Conservation (phyloP, 1,140 invertebrate genomes). For the Penaeus indicus region DNA sequence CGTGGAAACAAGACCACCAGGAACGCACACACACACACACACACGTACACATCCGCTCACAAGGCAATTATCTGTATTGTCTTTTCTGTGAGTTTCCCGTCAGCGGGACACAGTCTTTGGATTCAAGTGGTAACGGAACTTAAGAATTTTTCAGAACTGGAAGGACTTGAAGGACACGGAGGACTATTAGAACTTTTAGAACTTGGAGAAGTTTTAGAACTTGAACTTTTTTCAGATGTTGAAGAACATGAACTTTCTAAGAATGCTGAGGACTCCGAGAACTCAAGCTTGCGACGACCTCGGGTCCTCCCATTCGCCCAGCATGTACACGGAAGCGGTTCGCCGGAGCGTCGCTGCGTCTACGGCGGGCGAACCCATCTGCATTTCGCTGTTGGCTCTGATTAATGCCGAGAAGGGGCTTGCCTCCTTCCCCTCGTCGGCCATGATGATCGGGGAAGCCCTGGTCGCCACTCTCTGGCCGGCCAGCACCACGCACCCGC, state of each 20-base stretch:
- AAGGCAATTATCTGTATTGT: no score
- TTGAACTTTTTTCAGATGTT: neutral
- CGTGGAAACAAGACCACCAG: no score
- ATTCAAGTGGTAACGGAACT: no score
- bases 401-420: neutral
- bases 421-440: slow-evolving; percentile 9
- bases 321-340: slow-evolving; percentile 45
- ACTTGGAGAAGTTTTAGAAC: no score
- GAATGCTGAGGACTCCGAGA: neutral
- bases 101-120: no score
- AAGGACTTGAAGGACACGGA: no score
- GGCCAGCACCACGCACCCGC: slow-evolving; percentile 49
- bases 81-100: no score
- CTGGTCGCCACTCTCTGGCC: slow-evolving; percentile 47
- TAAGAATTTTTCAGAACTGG: no score
- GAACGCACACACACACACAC: no score
- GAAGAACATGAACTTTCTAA: neutral
- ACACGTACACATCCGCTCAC: no score
- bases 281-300: slow-evolving; percentile 47
- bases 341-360: slow-evolving; percentile 35
- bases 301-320: slow-evolving; percentile 58
- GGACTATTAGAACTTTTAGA: no score
- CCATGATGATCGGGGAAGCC: slow-evolving; percentile 9
- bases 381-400: slow-evolving; percentile 55
- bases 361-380: slow-evolving; percentile 38